These are phyloP conservation scores for Automeris io DNA, from an alignment of 2,888 invertebrate genomes.

Conservation along the genomic window DNA sequence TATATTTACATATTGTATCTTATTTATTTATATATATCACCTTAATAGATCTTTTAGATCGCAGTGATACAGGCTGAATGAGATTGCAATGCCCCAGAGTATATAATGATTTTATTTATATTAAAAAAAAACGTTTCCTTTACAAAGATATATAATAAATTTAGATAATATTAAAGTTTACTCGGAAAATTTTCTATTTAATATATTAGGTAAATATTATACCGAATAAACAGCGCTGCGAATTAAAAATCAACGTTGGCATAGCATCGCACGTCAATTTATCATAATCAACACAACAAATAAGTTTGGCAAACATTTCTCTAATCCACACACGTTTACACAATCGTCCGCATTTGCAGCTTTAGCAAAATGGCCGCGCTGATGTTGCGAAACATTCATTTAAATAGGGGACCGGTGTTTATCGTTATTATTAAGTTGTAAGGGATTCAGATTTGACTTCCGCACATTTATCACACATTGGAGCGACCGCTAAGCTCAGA, in stretches of 20 bases:
- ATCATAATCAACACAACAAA: constrained; percentile 55
- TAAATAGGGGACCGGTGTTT: constrained; percentile 66
- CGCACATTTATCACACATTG: constrained; percentile 57
- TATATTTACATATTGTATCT: too few relatives aligned
- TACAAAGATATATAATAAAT: too few relatives aligned
- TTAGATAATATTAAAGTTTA: neutral
- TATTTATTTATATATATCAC: too few relatives aligned
- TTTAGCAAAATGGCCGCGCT: constrained; percentile 55
- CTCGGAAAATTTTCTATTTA: constrained; percentile 3
- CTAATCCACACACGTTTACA: constrained; percentile 48
- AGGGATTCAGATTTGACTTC: constrained; percentile 61
- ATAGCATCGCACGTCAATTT: constrained; percentile 31
- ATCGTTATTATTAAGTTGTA: constrained; percentile 69
- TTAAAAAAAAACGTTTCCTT: too few relatives aligned
- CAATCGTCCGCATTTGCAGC: constrained; percentile 50
- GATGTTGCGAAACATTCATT: constrained; percentile 67
- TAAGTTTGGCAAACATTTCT: constrained; percentile 54
- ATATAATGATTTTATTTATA: too few relatives aligned
- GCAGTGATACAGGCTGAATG: too few relatives aligned
- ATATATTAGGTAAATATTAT: constrained; percentile 1
- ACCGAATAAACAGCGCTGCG: constrained; percentile 4
- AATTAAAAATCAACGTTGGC: constrained; percentile 24
- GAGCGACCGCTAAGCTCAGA: constrained; percentile 20
- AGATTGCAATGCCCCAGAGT: too few relatives aligned
- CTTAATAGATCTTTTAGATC: too few relatives aligned